Conservation (phyloP, 1,140 invertebrate species). For the Dendroctonus ponderosae region DNA sequence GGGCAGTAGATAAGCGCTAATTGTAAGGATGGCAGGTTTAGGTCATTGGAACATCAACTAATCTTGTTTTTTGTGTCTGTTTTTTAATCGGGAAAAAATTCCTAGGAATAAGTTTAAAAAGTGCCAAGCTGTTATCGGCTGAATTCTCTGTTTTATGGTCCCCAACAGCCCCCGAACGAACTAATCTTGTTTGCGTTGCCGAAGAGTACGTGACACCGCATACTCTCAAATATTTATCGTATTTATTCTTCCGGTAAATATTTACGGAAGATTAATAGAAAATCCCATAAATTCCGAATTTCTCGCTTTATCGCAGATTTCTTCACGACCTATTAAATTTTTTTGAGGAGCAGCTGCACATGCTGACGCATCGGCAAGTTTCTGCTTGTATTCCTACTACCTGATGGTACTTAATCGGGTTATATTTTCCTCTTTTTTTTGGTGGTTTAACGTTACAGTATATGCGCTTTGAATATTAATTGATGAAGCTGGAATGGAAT, state of each 20-base stretch:
- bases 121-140: too few relatives aligned
- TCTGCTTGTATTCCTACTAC: conserved; percentile 5
- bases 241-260: conserved; percentile 16
- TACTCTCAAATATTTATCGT: conserved; percentile 4
- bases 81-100: too few relatives aligned
- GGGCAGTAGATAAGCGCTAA: too few relatives aligned
- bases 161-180: too few relatives aligned
- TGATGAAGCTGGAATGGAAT: background rate
- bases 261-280: conserved; percentile 18
- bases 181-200: too few relatives aligned
- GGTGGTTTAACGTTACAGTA: background rate
- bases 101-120: too few relatives aligned
- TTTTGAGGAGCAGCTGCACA: conserved; percentile 30
- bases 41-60: too few relatives aligned
- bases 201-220: background rate
- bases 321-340: conserved; percentile 36
- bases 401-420: background rate
- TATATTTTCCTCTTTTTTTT: background rate
- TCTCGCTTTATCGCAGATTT: conserved; percentile 31
- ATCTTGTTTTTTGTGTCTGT: too few relatives aligned
- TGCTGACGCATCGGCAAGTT: conserved; percentile 26
- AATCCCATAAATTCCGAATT: conserved; percentile 19
- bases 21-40: too few relatives aligned
- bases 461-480: background rate
- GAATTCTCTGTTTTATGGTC: too few relatives aligned